A percentile compares a stretch with the other conserved stretches of the same genome.
Conservation (phyloP, 2,797 vertebrate genomes). For the Vultur gryphus region DNA sequence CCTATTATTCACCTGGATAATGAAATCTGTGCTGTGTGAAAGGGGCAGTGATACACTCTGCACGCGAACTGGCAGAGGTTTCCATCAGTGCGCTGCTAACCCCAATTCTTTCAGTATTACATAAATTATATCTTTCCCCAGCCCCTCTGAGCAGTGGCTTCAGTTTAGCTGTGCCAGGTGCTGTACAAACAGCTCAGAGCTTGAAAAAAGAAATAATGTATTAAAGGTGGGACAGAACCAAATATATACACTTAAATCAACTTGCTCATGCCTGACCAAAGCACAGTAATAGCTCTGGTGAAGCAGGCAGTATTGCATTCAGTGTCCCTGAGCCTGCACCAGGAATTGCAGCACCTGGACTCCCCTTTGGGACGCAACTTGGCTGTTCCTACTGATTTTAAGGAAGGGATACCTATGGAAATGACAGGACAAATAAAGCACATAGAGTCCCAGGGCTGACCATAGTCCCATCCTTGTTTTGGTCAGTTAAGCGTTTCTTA, state of each 20-base stretch:
- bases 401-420: not conserved
- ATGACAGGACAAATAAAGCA: not conserved
- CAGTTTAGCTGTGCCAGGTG: not conserved
- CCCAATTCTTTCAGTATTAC: not conserved
- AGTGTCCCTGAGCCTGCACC: not conserved
- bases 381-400: not conserved
- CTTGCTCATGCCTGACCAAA: not conserved
- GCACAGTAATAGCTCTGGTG: accelerated
- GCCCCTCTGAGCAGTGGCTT: not conserved
- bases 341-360: not conserved
- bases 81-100: not conserved
- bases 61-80: not conserved
- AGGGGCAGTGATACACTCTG: not conserved
- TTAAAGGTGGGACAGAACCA: not conserved
- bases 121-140: not conserved
- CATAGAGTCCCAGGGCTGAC: accelerated
- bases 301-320: not conserved
- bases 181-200: not conserved
- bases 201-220: not conserved
- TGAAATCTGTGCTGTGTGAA: not conserved
- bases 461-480: not conserved
- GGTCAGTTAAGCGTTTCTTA: not conserved
- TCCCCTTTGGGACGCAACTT: not conserved
- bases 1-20: conserved; percentile 49
- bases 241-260: not conserved